Base-by-base conservation (phyloP, 1,140 invertebrate genomes). In the Drosophila mojavensis region DNA sequence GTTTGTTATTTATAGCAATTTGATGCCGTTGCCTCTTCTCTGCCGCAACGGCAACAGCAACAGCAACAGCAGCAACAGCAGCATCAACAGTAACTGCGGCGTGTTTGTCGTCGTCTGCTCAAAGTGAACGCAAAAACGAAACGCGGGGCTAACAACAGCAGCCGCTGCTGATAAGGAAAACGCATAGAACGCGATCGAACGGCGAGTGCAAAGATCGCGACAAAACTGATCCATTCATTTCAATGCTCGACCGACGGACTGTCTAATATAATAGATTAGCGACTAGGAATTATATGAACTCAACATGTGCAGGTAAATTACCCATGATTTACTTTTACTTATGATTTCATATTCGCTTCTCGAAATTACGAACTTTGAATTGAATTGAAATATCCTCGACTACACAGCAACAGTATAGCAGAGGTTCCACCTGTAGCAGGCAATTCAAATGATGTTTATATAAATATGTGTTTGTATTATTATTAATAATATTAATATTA, bases 1-100 rank as follows among this genome's bases (percentile, higher is more conserved):
- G 84, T 65, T 83, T 74, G 64, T 86, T 86, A 86, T 86, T 86
- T 88, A 83, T 86, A 86, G 81, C 71, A 39, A 43, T 28, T 39
- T 39, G 39, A 33, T 54, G 47, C 47, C 24, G n/a, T 13, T 59
- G 10, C 15, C 45, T 58, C 26, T 28, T 13, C 48, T 11, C 48
- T 43, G 50, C 30, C 48, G 39, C 41, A 47, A 5, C 43, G 56
- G 17, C 60, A 61, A 10, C 55, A 39, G 30, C 33, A 61, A 20
- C 64, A 59, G 26, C 39, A 47, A 4, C 48, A 61, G n/a, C 60
- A 45, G 30, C 33, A 61, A 20, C 64, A 56, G 50, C 36, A 75
- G 11, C 63, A 58, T 30, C 72, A 61, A 13, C 28, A 50, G 45
- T 15, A 62, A 26, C 11, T 17, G 24, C 61, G 60, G 20, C 54